A percentile compares a stretch with the other conserved stretches of the same genome.
phyloP scores from a whole-genome alignment of 1,140 invertebrate species.

The Gonioctena quinquepunctata region DNA sequence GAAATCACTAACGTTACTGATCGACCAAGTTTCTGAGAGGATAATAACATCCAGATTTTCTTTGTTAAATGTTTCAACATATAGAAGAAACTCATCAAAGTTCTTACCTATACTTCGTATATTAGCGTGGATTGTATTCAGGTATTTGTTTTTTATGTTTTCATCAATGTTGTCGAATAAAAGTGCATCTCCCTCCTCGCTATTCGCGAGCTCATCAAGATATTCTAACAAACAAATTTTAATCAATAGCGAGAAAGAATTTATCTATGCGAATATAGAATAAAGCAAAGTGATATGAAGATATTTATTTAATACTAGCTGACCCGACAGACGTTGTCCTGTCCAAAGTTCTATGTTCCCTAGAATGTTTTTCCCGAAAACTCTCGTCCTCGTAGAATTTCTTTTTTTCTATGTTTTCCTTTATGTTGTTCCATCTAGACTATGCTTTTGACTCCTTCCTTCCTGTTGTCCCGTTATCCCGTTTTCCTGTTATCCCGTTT shows the following conservation, averaged over 20 bases:
- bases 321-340: too few relatives aligned
- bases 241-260: not conserved
- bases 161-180: not conserved
- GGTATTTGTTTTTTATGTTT: not conserved
- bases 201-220: not conserved
- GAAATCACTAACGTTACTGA: not conserved
- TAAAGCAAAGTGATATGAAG: not conserved
- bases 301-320: too few relatives aligned
- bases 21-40: not conserved
- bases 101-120: constrained; percentile 1
- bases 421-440: too few relatives aligned
- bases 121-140: not conserved
- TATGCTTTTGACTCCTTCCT: too few relatives aligned
- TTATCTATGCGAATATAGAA: not conserved
- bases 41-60: constrained; percentile 1
- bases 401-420: too few relatives aligned
- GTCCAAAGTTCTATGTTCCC: too few relatives aligned
- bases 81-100: not conserved
- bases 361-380: not conserved
- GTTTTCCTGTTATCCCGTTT: too few relatives aligned
- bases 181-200: not conserved
- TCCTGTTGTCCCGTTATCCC: too few relatives aligned
- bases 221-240: not conserved
- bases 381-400: too few relatives aligned
- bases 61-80: not conserved